These are phyloP conservation scores for Rachycentron canadum DNA, from an alignment of 2,797 vertebrate genomes.

Conservation along the genomic window DNA sequence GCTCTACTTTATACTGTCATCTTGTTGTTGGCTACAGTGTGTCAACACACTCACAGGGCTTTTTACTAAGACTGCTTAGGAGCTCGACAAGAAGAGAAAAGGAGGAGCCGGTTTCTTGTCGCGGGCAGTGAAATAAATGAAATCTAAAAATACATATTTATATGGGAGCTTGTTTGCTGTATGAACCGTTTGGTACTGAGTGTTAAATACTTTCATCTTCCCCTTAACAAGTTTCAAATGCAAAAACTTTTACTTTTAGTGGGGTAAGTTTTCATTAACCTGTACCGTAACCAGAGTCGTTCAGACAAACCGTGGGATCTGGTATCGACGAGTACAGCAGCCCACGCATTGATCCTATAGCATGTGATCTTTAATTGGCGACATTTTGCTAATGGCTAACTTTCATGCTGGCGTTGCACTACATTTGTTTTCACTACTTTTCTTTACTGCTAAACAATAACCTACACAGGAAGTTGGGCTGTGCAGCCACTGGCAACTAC, in stretches of 20 bases:
- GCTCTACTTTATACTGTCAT: conserved; percentile 17
- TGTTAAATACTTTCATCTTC: conserved; percentile 7
- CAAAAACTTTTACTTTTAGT: conserved; percentile 1
- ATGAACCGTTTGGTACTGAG: background rate
- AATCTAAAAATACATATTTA: conserved; percentile 35
- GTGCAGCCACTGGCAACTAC: too few species aligned
- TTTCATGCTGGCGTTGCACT: too few species aligned
- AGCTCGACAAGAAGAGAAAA: conserved; percentile 33
- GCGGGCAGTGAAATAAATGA: conserved; percentile 20
- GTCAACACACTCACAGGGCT: conserved; percentile 22
- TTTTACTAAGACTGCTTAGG: conserved; percentile 21
- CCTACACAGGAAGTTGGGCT: too few species aligned
- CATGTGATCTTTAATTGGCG: too few species aligned
- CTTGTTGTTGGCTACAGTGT: conserved; percentile 29
- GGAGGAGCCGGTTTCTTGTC: conserved; percentile 17
- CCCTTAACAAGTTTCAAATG: background rate
- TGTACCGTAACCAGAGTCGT: too few species aligned
- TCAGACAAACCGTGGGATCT: too few species aligned
- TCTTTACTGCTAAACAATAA: too few species aligned
- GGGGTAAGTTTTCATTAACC: background rate
- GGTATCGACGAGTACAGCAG: too few species aligned
- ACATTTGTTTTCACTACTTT: too few species aligned
- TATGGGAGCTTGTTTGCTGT: conserved; percentile 25
- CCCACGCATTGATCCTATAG: too few species aligned
- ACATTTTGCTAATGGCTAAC: too few species aligned